phyloP scores from a whole-genome alignment of 2,113 vertebrate species.

The Tachycineta bicolor region DNA sequence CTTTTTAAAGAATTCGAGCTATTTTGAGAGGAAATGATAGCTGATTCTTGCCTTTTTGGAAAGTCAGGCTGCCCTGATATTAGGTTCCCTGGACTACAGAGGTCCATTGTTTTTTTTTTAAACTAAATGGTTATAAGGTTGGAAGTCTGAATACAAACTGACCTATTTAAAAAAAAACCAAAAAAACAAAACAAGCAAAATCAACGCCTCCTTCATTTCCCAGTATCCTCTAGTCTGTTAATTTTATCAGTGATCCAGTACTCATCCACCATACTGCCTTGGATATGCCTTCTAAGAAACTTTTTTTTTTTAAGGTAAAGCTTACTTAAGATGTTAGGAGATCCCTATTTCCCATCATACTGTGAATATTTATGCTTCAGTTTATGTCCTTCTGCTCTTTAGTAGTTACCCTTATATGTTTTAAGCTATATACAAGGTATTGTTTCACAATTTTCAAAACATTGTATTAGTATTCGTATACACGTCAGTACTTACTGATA shows the following conservation, averaged over 20 bases:
- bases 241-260: not conserved
- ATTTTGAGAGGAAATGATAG: slow-evolving; percentile 38
- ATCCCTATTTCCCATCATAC: not conserved
- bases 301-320: not conserved
- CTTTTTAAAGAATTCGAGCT: slow-evolving; percentile 20
- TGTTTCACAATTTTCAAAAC: not conserved
- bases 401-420: not conserved
- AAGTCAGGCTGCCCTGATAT: slow-evolving; percentile 28
- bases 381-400: not conserved
- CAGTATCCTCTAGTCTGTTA: not conserved
- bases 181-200: not conserved
- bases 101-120: slow-evolving; percentile 38
- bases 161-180: not conserved
- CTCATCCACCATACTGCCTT: not conserved
- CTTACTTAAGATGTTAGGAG: not conserved
- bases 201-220: not conserved
- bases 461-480: not conserved
- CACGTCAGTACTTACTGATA: not conserved
- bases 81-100: slow-evolving; percentile 51
- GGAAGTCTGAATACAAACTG: not conserved
- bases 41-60: slow-evolving; percentile 16
- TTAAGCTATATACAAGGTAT: not conserved
- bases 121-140: not conserved
- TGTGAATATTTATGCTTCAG: not conserved
- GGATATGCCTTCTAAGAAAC: not conserved